These are phyloP conservation scores for Pissodes strobi DNA, from an alignment of 1,140 invertebrate genomes.

Conservation along the genomic window DNA sequence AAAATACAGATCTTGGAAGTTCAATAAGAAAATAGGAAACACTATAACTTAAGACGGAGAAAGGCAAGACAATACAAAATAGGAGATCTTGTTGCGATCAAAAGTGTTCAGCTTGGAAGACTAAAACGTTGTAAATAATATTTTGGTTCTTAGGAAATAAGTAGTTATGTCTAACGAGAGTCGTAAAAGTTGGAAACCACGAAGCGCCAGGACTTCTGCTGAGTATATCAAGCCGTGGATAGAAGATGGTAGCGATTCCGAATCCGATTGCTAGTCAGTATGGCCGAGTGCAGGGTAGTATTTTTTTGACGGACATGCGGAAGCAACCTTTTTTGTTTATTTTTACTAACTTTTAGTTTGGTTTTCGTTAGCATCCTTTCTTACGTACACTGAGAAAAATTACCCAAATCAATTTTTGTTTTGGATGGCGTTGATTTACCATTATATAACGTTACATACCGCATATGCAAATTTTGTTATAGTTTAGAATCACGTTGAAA, in stretches of 20 bases:
- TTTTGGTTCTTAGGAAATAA: not conserved
- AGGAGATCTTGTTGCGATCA: conserved; percentile 31
- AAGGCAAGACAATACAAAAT: not conserved
- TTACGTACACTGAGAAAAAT: no score
- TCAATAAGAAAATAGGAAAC: conserved; percentile 36
- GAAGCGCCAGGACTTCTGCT: conserved; percentile 3
- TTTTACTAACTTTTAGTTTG: no score
- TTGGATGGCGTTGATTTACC: no score
- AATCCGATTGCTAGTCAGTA: no score
- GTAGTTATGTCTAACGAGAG: not conserved
- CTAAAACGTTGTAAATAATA: not conserved
- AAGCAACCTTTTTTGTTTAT: no score
- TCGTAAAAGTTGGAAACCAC: not conserved
- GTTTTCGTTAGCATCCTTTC: no score
- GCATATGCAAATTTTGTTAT: no score
- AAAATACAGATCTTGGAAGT: conserved; percentile 28
- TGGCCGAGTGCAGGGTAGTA: no score
- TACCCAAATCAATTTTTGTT: no score
- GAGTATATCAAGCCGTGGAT: conserved; percentile 1
- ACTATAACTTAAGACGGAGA: not conserved
- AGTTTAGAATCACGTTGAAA: no score
- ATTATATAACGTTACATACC: no score
- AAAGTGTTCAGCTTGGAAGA: conserved; percentile 11
- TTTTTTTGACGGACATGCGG: no score
- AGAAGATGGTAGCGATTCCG: not conserved